Base-by-base conservation (phyloP, 2,113 vertebrate genomes). In the Hystrix brachyura region DNA sequence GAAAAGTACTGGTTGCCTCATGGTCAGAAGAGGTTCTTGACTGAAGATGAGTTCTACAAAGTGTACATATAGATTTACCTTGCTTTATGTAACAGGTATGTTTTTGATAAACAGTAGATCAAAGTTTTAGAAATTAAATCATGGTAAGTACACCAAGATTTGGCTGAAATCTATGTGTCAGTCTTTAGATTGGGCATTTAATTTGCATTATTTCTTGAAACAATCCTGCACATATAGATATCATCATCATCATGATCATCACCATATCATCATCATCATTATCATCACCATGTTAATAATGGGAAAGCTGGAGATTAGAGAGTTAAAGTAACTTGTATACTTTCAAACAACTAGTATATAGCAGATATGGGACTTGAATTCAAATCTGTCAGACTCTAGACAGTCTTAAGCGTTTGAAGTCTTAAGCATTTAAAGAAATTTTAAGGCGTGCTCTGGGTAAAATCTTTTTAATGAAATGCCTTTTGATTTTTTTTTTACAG, bases 71-170 rank as follows among this genome's bases (percentile, higher is more conserved):
- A 89, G 43, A 8, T 84, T 34, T 94, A 57, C 43, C 23, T 91
- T 88, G 55, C 67, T 90, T 95, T 93, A 59, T 93, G 76, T 25
- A 91, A 34, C 13, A 71, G 27, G 11, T 90, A 10, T 78, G 60
- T 86, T 91, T 96, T 80, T 80, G 48, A 74, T 57, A 72, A 65
- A 84, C 4, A 65, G 62, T n/a, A 72, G 81, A 59, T 14, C 21
- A 84, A 91, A 76, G 7, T 86, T 71, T 82, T 90, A 55, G 81
- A 72, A 94, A 46, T 95, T 86, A 84, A 87, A 65, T 95, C 64
- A 38, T 79, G 85, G 62, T 64, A 95, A 78, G 86, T 72, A 87
- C 15, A 89, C 27, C 2, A 65, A 65, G 21, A 82, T 84, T 53
- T 57, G 78, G 38, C 18, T 64, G 34, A 62, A 18, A 27, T 51